Conservation (phyloP, 2,113 vertebrate genomes). For the Pogona vitticeps region DNA sequence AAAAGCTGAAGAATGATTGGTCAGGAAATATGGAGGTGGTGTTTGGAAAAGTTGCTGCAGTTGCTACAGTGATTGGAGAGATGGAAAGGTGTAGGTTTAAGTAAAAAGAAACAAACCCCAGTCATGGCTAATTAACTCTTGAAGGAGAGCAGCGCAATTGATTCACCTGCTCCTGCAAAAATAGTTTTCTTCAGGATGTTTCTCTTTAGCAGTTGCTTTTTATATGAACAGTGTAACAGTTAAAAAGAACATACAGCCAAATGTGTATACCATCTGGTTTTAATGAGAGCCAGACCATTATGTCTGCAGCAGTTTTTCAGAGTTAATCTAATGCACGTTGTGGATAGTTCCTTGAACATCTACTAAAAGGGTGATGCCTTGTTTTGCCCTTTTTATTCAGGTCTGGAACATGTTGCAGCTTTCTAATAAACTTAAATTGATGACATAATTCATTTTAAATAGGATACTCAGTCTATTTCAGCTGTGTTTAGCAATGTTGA, state of each 20-base stretch:
- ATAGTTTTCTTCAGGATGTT: neutral
- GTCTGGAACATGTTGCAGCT: slow-evolving; percentile 35
- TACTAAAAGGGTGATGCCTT: slow-evolving; percentile 13
- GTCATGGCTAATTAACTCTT: neutral
- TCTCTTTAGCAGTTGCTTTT: slow-evolving; percentile 33
- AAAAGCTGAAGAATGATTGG: neutral
- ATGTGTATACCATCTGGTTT: neutral
- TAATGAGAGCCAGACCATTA: slow-evolving; percentile 7
- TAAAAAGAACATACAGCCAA: slow-evolving; percentile 23
- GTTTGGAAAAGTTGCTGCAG: neutral
- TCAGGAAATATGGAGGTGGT: fast-evolving
- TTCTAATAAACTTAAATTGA: slow-evolving; percentile 40
- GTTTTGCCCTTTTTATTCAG: slow-evolving; percentile 22
- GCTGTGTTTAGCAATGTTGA: neutral
- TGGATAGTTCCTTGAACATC: slow-evolving; percentile 12
- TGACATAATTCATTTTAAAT: slow-evolving; percentile 36
- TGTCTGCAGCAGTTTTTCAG: neutral
- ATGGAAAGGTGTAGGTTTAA: neutral
- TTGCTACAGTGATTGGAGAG: neutral
- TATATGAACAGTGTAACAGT: slow-evolving; percentile 6
- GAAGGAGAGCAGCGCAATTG: neutral
- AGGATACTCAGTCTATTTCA: neutral
- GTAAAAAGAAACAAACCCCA: neutral
- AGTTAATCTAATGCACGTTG: neutral
- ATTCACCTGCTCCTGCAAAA: neutral